Conservation (phyloP, 2,888 invertebrate species). For the Conchocele bisecta region DNA sequence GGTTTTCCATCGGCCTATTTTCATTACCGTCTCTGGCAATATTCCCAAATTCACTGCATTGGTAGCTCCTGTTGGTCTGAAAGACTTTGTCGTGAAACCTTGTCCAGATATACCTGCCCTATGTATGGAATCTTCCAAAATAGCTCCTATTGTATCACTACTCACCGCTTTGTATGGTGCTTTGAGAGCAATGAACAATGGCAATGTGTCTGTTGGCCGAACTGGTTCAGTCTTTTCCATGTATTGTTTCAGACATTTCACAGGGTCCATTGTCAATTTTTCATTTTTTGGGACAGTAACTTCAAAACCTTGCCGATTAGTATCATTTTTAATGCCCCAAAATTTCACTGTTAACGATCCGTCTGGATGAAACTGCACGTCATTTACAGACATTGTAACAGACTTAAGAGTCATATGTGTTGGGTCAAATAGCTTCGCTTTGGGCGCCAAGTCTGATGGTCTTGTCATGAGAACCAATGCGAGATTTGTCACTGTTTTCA, state of each 20-base stretch:
- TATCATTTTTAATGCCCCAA: slow-evolving; percentile 28
- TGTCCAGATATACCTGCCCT: background rate
- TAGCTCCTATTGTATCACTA: background rate
- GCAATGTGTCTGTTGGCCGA: background rate
- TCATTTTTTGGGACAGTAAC: slow-evolving; percentile 3
- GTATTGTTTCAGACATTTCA: slow-evolving; percentile 5
- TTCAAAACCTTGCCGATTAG: slow-evolving; percentile 10
- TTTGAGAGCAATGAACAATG: background rate
- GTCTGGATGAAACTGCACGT: slow-evolving; percentile 2
- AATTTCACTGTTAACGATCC: slow-evolving; percentile 13
- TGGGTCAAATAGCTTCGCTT: background rate
- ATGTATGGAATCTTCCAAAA: slow-evolving; percentile 1
- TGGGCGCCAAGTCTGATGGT: slow-evolving; percentile 15
- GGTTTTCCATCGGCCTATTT: slow-evolving; percentile 14
- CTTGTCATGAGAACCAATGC: slow-evolving; percentile 8
- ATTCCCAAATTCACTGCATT: slow-evolving; percentile 1
- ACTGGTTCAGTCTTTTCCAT: background rate
- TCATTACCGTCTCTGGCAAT: slow-evolving; percentile 4
- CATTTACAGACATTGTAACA: background rate
- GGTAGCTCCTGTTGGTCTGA: background rate
- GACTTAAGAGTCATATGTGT: background rate
- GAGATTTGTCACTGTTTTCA: background rate
- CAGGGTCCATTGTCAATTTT: background rate
- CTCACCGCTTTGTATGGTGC: slow-evolving; percentile 3
- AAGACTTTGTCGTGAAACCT: background rate